Conservation (phyloP, 2,797 vertebrate species). For the Sebastes matsubarae region DNA sequence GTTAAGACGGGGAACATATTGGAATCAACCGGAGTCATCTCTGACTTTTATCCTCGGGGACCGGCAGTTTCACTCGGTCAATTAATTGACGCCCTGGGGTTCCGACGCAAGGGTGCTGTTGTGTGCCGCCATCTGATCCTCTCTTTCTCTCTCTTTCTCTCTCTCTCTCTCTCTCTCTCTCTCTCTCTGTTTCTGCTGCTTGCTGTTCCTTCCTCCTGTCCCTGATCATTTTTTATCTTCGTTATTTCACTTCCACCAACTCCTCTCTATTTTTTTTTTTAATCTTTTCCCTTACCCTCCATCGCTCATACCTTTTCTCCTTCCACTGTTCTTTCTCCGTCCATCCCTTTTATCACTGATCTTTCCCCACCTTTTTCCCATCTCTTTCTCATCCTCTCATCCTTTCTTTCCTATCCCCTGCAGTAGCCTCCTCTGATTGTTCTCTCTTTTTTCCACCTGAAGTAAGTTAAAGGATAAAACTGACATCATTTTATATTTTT, state of each 20-base stretch:
- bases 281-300: background rate
- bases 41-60: slow-evolving; percentile 2
- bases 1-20: slow-evolving; percentile 19
- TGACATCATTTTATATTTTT: background rate
- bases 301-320: background rate
- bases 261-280: background rate
- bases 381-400: background rate
- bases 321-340: background rate
- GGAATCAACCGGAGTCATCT: slow-evolving; percentile 1
- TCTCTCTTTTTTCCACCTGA: background rate
- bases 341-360: background rate
- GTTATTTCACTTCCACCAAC: background rate
- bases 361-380: background rate
- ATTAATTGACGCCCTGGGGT: slow-evolving; percentile 27
- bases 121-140: background rate
- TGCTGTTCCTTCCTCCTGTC: background rate
- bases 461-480: background rate
- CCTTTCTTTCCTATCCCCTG: background rate
- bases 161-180: too few relatives aligned
- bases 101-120: background rate
- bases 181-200: background rate
- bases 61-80: background rate
- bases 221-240: background rate
- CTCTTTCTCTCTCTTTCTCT: background rate
- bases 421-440: background rate